These are phyloP conservation scores for Plebejus argus DNA, from an alignment of 2,888 invertebrate species.

Conservation along the genomic window DNA sequence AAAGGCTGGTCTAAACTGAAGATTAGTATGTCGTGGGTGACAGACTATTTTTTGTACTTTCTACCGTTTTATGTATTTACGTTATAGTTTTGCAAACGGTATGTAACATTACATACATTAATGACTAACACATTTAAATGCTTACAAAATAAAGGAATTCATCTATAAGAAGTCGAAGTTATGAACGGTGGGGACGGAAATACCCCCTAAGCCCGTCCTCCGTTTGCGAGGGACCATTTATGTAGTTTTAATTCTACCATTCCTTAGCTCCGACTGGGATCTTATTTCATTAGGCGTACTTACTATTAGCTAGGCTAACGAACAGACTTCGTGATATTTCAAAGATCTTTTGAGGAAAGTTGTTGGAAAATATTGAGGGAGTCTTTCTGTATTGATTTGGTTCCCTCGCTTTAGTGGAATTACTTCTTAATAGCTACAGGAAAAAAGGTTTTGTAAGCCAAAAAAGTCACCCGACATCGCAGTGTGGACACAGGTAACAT, in stretches of 20 bases:
- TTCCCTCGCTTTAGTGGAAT: neutral
- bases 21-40: no score
- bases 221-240: slow-evolving; percentile 71
- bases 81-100: no score
- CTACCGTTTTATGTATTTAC: no score
- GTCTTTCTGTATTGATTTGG: neutral
- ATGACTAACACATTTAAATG: neutral
- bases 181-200: slow-evolving; percentile 37
- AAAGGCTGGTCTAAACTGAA: no score
- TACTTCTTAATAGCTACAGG: neutral
- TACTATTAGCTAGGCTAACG: slow-evolving; percentile 71
- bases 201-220: slow-evolving; percentile 52
- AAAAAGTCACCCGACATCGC: no score
- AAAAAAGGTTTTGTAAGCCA: no score
- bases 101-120: neutral
- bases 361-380: neutral
- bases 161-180: slow-evolving; percentile 34
- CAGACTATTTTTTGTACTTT: no score
- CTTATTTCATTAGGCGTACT: slow-evolving; percentile 78
- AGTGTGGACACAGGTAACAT: no score
- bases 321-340: slow-evolving; percentile 30
- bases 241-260: slow-evolving; percentile 80
- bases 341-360: neutral
- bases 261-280: slow-evolving; percentile 74
- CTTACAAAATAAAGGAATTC: neutral